Evolutionary conservation across 2,113 vertebrate genomes (phyloP), one percentile per base, ranked within the genome.

Genomic region (Manacus vitellinus): DNA sequence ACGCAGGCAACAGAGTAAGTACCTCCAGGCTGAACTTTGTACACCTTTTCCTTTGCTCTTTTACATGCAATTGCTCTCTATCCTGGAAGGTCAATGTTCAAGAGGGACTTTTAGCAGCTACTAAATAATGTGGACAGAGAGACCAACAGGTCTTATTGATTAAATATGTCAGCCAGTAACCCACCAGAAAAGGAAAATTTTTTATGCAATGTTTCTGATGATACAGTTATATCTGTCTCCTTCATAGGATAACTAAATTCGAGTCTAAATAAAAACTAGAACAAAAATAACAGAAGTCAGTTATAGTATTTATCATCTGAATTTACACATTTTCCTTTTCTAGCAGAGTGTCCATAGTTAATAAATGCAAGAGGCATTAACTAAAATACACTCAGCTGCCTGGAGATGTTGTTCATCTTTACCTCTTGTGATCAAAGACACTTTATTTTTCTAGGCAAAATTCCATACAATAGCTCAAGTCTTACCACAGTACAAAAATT

Each of bases 211-310:
- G n/a, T 90, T 95, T 90, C 54, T 90, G 70, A 90, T 24, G 41
- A 75, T 59, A 52, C 44, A 54, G 21, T 23, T 91, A 7, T 41
- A 89, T 68, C 25, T 75, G 65, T 61, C 43, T 84, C 35, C 65
- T 88, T 92, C n/a, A 46, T 1, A 86, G 56, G 73, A 87, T 62
- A 58, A 87, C 62, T 87, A 86, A 47, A 72, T 88, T 74, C 63
- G 49, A 93, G 20, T 72, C 65, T 81, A 88, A 94, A 81, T 88
- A 92, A 89, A 88, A 84, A 43, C 58, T 93, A 86, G 31, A 72
- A 73, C 10, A 73, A 94, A 88, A 77, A 35, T 70, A 80, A 75
- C 27, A 63, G 54, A 84, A 66, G n/a, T 91, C 61, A 88, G 43
- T 90, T 91, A 71, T 44, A 81, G 41, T 65, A 61, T 52, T 93